These are phyloP conservation scores for Typhlomys cinereus DNA, from an alignment of 2,113 vertebrate genomes.

Conservation along the genomic window DNA sequence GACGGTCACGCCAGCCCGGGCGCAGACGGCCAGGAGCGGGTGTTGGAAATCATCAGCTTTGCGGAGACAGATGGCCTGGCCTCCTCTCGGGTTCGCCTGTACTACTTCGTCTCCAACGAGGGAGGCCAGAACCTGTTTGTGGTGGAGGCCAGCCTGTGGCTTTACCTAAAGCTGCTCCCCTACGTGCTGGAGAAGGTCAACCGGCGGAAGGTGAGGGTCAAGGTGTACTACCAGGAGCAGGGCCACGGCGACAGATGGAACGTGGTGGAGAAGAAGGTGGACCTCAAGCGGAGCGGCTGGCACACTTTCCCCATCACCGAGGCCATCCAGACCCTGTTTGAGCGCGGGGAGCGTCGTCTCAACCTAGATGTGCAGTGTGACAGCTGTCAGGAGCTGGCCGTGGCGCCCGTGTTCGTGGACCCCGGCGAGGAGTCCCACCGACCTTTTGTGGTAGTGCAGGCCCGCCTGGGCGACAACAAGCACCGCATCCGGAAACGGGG, in stretches of 20 bases:
- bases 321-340: conserved; percentile 92
- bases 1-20: conserved; percentile 92
- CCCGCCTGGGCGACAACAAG: conserved; percentile 92
- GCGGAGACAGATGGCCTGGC: conserved; percentile 96
- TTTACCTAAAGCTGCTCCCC: conserved; percentile 95
- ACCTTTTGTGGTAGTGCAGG: conserved; percentile 97
- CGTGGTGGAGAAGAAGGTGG: conserved; percentile 95
- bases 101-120: conserved; percentile 97
- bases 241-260: conserved; percentile 89
- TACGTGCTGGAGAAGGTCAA: conserved; percentile 92
- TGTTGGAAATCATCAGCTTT: conserved; percentile 98
- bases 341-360: conserved; percentile 92
- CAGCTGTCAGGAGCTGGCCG: conserved; percentile 91
- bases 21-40: conserved; percentile 90
- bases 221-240: conserved; percentile 93
- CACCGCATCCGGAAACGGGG: conserved; percentile 98
- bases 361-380: conserved; percentile 96
- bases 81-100: conserved; percentile 91
- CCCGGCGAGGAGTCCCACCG: conserved; percentile 94
- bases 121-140: conserved; percentile 98
- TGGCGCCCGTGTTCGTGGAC: conserved; percentile 93
- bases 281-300: conserved; percentile 98
- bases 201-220: conserved; percentile 94
- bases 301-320: conserved; percentile 97
- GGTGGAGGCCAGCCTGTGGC: conserved; percentile 97